Base-by-base conservation (phyloP, 1,140 invertebrate species). In the Nasonia giraulti region DNA sequence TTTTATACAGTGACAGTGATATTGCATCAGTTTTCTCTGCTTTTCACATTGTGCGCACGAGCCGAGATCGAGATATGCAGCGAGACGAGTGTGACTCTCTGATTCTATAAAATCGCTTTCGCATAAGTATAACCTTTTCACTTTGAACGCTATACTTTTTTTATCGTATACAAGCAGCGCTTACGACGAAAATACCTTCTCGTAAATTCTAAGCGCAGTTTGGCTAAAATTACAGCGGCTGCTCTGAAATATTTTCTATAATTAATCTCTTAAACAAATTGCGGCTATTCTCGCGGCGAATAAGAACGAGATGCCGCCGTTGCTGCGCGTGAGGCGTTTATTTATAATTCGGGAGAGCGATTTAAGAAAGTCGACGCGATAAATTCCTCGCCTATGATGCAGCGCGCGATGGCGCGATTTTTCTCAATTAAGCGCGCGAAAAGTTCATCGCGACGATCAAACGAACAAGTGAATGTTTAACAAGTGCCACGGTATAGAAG, bases 221-320 rank as follows among this genome's bases (percentile, higher is more conserved):
- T 8, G 78, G 78, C 79, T 76, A 81, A 85, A 81, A 77, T 85
- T 81, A 85, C 79, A 33, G 37, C 76, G 73, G 55, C 69, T 31
- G 27, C 37, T 50, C 7, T 62, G 55, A 62, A 62, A 44, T 44
- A 44, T 62, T 20, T n/a, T 62, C 73, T 80, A 81, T 50, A 81
- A 37, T 69, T 76, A 81, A 55, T 69, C 66, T 40, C 75, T 83
- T 78, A 10, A 83, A 77, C 55, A 69, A 83, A 83, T 83, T 69
- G 14, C 12, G 23, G 5, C 55, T 83, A 78, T 20, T 47, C 68
- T 47, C 50, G 6, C 7, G 4, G 7, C 10, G 8, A 2, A 55
- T 27, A 27, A 44, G 27, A 14, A 74, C 47, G 37, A 31, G 31
- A 27, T 20, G 20, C 14, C 5, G 3, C 4, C 5, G 5, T 4